Conservation (phyloP, 2,797 vertebrate genomes). For the Nasua narica region DNA sequence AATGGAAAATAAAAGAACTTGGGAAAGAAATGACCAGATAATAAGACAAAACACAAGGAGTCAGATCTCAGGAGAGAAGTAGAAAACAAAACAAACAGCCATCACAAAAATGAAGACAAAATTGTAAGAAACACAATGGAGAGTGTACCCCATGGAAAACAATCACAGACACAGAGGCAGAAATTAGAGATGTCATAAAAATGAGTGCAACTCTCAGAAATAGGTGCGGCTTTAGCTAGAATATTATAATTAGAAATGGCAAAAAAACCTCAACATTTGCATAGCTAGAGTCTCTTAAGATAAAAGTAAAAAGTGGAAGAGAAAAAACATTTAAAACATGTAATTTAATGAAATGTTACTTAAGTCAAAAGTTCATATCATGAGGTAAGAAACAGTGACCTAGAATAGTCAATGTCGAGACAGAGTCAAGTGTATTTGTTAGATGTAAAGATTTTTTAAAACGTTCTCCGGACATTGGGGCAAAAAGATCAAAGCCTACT, state of each 20-base stretch:
- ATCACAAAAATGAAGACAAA: background rate
- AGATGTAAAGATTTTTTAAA: conserved; percentile 7
- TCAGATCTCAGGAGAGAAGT: background rate
- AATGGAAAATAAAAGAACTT: background rate
- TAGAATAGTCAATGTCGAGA: background rate
- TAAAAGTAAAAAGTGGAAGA: background rate
- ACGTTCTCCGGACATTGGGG: background rate
- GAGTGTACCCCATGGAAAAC: background rate
- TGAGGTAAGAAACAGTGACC: background rate
- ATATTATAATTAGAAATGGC: background rate
- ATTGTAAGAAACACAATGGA: background rate
- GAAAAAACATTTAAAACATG: background rate
- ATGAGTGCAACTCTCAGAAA: background rate
- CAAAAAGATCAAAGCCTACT: background rate
- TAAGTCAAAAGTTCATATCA: background rate
- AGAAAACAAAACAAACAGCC: background rate
- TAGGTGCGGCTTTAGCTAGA: background rate
- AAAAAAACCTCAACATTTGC: background rate
- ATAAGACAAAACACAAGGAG: background rate
- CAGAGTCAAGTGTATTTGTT: background rate
- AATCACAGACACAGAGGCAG: background rate
- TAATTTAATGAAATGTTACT: background rate
- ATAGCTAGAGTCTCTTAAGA: background rate
- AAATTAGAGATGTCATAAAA: background rate
- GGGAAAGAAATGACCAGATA: background rate